Conservation (phyloP, 2,888 invertebrate genomes). For the Diarsia brunnea region DNA sequence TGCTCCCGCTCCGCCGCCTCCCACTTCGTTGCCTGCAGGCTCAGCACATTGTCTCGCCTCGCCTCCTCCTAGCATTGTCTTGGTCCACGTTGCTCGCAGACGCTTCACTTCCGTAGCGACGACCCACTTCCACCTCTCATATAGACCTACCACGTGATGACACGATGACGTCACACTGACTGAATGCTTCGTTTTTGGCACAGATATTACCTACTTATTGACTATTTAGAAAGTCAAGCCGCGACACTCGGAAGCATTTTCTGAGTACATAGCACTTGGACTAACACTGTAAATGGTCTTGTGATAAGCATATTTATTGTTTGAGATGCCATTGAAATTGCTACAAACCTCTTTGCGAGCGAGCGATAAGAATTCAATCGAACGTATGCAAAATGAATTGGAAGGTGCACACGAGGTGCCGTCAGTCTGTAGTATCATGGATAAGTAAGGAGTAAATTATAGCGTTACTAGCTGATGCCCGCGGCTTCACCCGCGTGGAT, state of each 20-base stretch:
- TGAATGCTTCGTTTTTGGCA: constrained; percentile 26
- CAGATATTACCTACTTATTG: constrained; percentile 42
- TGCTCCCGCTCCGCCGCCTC: not conserved
- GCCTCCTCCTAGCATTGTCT: not conserved
- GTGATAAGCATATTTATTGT: constrained; percentile 67
- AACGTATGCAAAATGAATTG: constrained; percentile 61
- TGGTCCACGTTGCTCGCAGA: not conserved
- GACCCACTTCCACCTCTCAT: constrained; percentile 1
- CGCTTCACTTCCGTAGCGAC: not conserved
- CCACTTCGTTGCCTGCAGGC: not conserved
- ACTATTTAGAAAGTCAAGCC: constrained; percentile 54
- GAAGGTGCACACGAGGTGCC: constrained; percentile 38
- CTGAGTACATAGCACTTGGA: constrained; percentile 26
- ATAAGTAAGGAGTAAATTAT: not conserved
- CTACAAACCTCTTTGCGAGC: constrained; percentile 40
- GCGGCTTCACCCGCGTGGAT: no score
- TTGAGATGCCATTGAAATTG: constrained; percentile 63
- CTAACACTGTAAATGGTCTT: constrained; percentile 28
- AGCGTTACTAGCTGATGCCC: no score
- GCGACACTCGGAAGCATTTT: constrained; percentile 31
- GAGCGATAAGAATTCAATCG: constrained; percentile 60
- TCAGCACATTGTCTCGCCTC: not conserved
- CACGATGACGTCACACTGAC: not conserved
- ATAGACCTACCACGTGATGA: constrained; percentile 14
- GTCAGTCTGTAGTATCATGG: constrained; percentile 6